Base-by-base conservation (phyloP, 2,797 vertebrate species). In the Gallirallus australis region DNA sequence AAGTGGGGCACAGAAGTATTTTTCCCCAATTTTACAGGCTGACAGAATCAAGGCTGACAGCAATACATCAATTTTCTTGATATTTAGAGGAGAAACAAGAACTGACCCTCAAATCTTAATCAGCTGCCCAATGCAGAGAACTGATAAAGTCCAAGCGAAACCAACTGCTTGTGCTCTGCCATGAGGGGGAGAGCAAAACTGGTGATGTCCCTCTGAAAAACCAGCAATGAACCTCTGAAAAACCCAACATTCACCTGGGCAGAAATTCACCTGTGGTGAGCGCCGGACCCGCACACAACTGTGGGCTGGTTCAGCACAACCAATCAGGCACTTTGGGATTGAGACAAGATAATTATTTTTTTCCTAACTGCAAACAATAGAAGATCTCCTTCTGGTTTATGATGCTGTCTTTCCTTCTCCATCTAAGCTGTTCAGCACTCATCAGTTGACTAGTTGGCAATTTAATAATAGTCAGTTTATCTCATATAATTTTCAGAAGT, bases 361-460 rank as follows among this genome's bases (percentile, higher is more conserved):
- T 90, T 61, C 42, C 35, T 76, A 60, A 86, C 23, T 57, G 33
- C 48, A 89, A 87, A 89, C 60, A 93, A 91, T 84, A 90, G 84
- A 60, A 33, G 23, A 88, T 65, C 53, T 82, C 80, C 42, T 39
- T 54, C 59, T 78, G 30, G 15, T 93, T 78, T 60, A 13, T 45
- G 66, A n/a, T 2, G 5, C 27, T 53, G 33, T 15, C 42, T 78
- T 80, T 81, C 82, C 91, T 85, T 92, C 81, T 82, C 96, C 94
- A 89, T 91, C 87, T 90, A 96, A 96, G 90, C 71, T 31, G 3
- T 50, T 94, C 59, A 54, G 25, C 90, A 86, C n/a, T 37, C 90
- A 89, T 30, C 39, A 73, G 19, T 8, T 59, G 52, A 68, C 40
- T 82, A 4, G 5, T 70, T 73, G 37, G 39, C 35, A 64, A 72